phyloP scores from a whole-genome alignment of 2,113 vertebrate species.

The Axis porcinus region DNA sequence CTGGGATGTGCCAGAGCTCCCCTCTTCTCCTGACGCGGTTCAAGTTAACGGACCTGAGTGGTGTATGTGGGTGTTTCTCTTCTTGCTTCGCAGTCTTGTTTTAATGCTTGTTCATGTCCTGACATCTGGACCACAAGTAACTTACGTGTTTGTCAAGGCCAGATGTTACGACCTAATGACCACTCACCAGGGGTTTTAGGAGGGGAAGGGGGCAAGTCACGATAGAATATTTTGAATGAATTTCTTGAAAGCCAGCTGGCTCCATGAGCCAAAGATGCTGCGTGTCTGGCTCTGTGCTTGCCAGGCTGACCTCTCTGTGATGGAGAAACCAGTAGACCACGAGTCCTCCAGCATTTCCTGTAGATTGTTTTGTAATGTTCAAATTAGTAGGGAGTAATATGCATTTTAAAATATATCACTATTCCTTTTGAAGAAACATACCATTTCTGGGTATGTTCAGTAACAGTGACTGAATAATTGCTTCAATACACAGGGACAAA shows the following conservation, averaged over 20 bases:
- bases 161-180: background rate
- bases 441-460: background rate
- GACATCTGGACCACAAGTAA: background rate
- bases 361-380: background rate
- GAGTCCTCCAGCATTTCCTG: background rate
- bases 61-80: background rate
- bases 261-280: background rate
- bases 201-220: background rate
- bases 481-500: background rate
- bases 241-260: background rate
- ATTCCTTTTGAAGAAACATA: background rate
- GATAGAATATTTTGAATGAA: fast-evolving
- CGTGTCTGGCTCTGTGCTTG: background rate
- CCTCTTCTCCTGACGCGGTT: background rate
- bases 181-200: background rate
- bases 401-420: background rate
- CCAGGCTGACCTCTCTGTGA: background rate
- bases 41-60: fast-evolving
- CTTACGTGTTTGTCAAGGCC: background rate
- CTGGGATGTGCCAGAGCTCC: fast-evolving
- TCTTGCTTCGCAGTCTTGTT: background rate
- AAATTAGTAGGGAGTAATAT: background rate
- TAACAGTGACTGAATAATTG: background rate
- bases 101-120: background rate
- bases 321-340: background rate